phyloP scores from a whole-genome alignment of 2,888 invertebrate species.

The Erannis defoliaria region DNA sequence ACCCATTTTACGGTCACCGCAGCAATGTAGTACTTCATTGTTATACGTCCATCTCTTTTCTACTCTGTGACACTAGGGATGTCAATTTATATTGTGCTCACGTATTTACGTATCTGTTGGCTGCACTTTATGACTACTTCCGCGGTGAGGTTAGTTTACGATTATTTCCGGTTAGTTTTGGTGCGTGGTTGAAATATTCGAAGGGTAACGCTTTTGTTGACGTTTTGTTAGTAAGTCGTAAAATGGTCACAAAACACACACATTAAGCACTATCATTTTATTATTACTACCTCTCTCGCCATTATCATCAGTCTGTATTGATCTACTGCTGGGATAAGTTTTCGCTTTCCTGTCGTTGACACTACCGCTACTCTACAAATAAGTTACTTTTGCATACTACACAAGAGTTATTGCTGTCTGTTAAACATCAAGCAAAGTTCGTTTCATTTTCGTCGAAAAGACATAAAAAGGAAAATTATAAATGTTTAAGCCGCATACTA shows the following conservation, averaged over 20 bases:
- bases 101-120: constrained; percentile 31
- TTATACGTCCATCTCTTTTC: background rate
- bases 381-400: no score
- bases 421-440: no score
- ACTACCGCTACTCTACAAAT: no score
- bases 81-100: constrained; percentile 34
- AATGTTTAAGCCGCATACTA: no score
- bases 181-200: constrained; percentile 10
- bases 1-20: no score
- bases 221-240: background rate
- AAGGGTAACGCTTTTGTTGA: constrained; percentile 9
- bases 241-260: background rate
- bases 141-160: constrained; percentile 29
- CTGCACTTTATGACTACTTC: constrained; percentile 25
- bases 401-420: no score
- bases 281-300: background rate
- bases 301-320: no score
- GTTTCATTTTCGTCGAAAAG: no score
- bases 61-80: constrained; percentile 2
- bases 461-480: no score
- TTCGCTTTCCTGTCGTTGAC: no score
- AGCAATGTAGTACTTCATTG: background rate
- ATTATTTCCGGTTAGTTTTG: constrained; percentile 26
- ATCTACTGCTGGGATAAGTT: no score
- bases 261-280: background rate